Base-by-base conservation (phyloP, 2,113 vertebrate genomes). In the Prietella phreatophila region DNA sequence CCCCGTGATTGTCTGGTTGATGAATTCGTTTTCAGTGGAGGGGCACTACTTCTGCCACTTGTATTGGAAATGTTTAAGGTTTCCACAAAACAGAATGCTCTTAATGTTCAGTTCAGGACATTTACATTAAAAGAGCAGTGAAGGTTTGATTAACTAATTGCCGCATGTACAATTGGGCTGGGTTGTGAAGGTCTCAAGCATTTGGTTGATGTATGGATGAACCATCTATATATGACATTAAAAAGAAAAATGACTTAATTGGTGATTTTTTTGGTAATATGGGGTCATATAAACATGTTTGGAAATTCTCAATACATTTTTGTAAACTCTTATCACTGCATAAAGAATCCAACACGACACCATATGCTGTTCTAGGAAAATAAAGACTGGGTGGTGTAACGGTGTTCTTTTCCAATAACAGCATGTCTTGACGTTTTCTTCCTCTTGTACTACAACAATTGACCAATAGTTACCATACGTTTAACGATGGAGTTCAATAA, bases 151-250 rank as follows among this genome's bases (percentile, higher is more conserved):
- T 94, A 93, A 94, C 95, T 96, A 93, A 95, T 94, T 96, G 94
- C 96, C 95, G 95, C 95, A 97, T 97, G 96, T 97, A 96, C 92
- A 96, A 96, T 95, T 96, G 96, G 95, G 96, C 93, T 95, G 94
- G 84, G 88, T 93, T 90, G 91, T 94, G 92, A 96, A 95, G 93
- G 95, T 97, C 95, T 96, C 96, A 95, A 96, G 96, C 94, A 96
- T 96, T 97, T 94, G 92, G 91, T 96, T 96, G 95, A 95, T 96
- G 95, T 96, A 95, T 96, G 96, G 95, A 96, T 96, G 95, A 97
- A 96, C 96, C 95, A 97, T 96, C 96, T 96, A 97, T 98, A 97
- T 97, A 96, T 96, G 91, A 95, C 96, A 91, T 97, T 96, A 96
- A 97, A 97, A 96, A 92, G 92, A 88, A 93, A 71, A 90, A 89